A percentile compares a stretch with the other conserved stretches of the same genome.
These are phyloP conservation scores for Arbacia lixula DNA, from an alignment of 53 echinoderm and acorn worm genomes.

Conservation along the genomic window DNA sequence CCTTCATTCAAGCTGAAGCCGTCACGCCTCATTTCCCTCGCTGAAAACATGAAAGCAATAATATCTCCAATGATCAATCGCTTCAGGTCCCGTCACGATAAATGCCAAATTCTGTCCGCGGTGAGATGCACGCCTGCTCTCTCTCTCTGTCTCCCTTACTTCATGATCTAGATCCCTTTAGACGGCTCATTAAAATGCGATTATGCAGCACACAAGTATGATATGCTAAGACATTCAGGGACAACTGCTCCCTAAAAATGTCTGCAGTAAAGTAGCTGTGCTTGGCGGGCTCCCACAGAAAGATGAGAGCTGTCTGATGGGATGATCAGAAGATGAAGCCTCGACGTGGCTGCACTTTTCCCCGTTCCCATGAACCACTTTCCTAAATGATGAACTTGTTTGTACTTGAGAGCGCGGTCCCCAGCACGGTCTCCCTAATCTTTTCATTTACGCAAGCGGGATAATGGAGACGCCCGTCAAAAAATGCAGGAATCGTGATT, in stretches of 20 bases:
- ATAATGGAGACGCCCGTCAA: slow-evolving; percentile 17
- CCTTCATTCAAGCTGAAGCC: no score
- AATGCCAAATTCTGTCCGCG: not conserved
- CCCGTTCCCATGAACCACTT: slow-evolving; percentile 31
- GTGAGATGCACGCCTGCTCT: not conserved
- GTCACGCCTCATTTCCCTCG: no score
- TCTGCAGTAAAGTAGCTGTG: no score
- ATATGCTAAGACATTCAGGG: no score
- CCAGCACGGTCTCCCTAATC: slow-evolving; percentile 3
- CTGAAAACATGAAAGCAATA: not conserved
- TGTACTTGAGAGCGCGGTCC: not conserved
- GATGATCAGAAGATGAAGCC: slow-evolving; percentile 14
- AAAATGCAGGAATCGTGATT: no score
- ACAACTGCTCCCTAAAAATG: no score
- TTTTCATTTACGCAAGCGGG: slow-evolving; percentile 22
- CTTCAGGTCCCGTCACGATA: not conserved
- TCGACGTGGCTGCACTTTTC: slow-evolving; percentile 27
- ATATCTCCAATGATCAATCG: not conserved
- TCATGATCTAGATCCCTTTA: not conserved
- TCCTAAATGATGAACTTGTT: slow-evolving; percentile 37
- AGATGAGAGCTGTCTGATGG: no score
- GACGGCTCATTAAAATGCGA: not conserved
- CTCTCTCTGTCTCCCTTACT: not conserved
- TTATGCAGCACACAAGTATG: no score
- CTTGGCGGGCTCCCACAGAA: no score